These are phyloP conservation scores for Entosphenus tridentatus DNA, from an alignment of 2,113 vertebrate genomes.

Conservation along the genomic window DNA sequence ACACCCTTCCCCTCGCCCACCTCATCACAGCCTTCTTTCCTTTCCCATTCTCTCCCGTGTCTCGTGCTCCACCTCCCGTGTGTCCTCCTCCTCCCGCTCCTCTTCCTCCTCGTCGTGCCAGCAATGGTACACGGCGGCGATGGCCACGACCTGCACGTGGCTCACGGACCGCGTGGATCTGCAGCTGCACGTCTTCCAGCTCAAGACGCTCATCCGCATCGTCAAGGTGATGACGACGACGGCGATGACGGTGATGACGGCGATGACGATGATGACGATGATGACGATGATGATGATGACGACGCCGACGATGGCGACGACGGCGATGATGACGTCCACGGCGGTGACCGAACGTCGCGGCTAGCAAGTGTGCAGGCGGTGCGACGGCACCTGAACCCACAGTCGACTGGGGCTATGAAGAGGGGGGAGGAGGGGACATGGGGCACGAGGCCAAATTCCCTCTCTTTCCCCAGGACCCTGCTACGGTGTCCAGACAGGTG, in stretches of 20 bases:
- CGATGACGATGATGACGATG: no score
- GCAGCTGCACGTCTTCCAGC: conserved; percentile 95
- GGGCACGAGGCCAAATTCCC: no score
- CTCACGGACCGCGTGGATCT: conserved; percentile 95
- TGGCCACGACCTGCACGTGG: conserved; percentile 93
- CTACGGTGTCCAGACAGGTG: no score
- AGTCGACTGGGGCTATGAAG: no score
- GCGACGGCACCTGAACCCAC: no score
- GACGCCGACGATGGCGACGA: no score
- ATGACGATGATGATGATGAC: no score
- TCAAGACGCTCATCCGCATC: conserved; percentile 98
- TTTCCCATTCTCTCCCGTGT: conserved; percentile 15
- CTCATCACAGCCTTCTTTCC: conserved; percentile 13
- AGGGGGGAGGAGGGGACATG: no score
- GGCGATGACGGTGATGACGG: not conserved
- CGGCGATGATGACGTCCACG: no score
- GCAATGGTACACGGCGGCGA: conserved; percentile 99
- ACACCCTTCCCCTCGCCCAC: conserved; percentile 11
- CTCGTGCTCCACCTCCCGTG: conserved; percentile 14
- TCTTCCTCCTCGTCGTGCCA: conserved; percentile 31
- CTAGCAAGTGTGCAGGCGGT: no score
- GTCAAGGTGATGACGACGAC: conserved; percentile 42
- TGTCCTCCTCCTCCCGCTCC: conserved; percentile 16
- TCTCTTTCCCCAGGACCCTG: no score
- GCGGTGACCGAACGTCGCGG: no score